Evolutionary conservation across 2,113 vertebrate species (phyloP).

Genomic region (Pterophyllum scalare): DNA sequence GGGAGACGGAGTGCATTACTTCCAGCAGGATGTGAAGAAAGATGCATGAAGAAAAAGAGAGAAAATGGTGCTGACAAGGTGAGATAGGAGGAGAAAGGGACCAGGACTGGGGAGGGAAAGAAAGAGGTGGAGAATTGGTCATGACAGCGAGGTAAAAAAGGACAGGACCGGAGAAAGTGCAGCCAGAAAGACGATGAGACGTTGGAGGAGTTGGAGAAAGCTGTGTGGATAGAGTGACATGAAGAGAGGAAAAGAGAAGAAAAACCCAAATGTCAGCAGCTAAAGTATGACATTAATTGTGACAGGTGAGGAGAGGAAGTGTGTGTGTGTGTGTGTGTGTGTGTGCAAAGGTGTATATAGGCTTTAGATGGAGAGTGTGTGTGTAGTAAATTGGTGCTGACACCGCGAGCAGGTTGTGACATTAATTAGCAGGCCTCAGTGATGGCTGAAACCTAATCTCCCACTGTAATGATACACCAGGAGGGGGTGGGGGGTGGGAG

Average conservation of each 20-base stretch:
- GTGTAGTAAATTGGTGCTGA: slow-evolving; percentile 68
- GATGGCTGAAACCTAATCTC: slow-evolving; percentile 74
- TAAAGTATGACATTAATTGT: slow-evolving; percentile 59
- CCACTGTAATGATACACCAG: slow-evolving; percentile 66
- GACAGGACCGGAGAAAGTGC: slow-evolving; percentile 32
- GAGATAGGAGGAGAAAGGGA: slow-evolving; percentile 29
- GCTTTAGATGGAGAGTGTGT: slow-evolving; percentile 17
- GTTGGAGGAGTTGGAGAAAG: slow-evolving; percentile 15
- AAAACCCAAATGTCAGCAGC: slow-evolving; percentile 27
- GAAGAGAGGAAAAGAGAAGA: slow-evolving; percentile 25
- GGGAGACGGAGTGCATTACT: slow-evolving; percentile 20
- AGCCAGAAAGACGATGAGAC: slow-evolving; percentile 18
- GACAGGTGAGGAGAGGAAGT: slow-evolving; percentile 60
- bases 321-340: not conserved
- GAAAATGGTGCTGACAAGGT: slow-evolving; percentile 21
- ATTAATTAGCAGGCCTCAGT: slow-evolving; percentile 73
- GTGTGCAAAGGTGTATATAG: slow-evolving; percentile 8
- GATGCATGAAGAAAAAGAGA: not conserved
- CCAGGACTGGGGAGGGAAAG: not conserved
- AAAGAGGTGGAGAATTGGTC: slow-evolving; percentile 53
- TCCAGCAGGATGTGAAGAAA: slow-evolving; percentile 20
- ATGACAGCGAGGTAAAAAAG: slow-evolving; percentile 61
- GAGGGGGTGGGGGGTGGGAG: slow-evolving; percentile 37
- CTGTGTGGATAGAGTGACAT: slow-evolving; percentile 37
- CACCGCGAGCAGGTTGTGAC: slow-evolving; percentile 75